These are phyloP conservation scores for Porites cylindrica DNA, from an alignment of 92 coral and sea anemone genomes.

Conservation along the genomic window DNA sequence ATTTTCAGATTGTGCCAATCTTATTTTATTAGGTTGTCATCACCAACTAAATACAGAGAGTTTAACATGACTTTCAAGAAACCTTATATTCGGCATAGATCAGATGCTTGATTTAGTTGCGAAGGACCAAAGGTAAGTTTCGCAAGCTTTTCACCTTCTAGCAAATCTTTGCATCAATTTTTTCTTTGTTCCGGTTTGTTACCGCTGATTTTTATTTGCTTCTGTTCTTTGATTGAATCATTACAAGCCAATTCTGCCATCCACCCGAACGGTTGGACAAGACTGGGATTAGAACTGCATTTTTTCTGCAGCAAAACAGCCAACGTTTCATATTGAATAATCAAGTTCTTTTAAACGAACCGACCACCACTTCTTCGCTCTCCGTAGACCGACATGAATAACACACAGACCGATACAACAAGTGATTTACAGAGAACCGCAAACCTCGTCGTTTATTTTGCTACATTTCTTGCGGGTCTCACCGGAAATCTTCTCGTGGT, in stretches of 20 bases:
- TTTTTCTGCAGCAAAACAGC: background rate
- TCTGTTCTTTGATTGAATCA: background rate
- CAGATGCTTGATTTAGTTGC: background rate
- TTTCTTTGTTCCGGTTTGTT: background rate
- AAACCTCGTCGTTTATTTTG: constrained; percentile 57
- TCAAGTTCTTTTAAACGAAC: background rate
- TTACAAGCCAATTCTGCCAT: background rate
- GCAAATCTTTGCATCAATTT: background rate
- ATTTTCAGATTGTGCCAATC: background rate
- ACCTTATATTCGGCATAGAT: background rate
- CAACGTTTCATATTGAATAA: background rate
- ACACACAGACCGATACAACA: constrained; percentile 26
- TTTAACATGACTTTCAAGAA: background rate
- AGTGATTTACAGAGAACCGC: constrained; percentile 11
- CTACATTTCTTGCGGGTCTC: constrained; percentile 65
- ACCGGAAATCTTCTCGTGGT: constrained; percentile 71
- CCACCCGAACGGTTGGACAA: background rate
- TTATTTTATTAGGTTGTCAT: constrained; percentile 10
- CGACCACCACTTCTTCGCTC: background rate
- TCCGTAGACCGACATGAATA: constrained; percentile 41
- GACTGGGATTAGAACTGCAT: background rate
- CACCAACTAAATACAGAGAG: constrained; percentile 11
- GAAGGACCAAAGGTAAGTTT: background rate
- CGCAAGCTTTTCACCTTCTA: background rate
- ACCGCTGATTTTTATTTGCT: constrained; percentile 10